These are phyloP conservation scores for Agrypnia vestita DNA, from an alignment of 1,140 invertebrate species.

Conservation along the genomic window DNA sequence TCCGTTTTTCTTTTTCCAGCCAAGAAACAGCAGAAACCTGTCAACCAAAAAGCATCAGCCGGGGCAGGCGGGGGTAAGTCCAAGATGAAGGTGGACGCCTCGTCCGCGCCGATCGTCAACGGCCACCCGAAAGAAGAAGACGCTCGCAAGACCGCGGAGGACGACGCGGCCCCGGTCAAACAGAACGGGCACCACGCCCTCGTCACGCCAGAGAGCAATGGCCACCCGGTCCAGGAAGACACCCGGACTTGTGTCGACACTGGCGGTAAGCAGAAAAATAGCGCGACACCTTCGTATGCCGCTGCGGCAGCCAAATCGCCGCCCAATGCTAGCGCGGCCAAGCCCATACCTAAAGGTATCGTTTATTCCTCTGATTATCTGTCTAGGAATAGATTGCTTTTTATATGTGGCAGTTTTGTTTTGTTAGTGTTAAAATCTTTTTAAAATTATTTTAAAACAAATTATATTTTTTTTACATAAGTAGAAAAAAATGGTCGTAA, in stretches of 20 bases:
- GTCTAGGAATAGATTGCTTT: constrained; percentile 26
- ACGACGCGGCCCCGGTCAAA: neutral
- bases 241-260: neutral
- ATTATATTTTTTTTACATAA: no score
- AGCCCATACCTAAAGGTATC: constrained; percentile 44
- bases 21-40: constrained; percentile 44
- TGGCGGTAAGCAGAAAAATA: constrained; percentile 45
- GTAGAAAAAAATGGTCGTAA: no score
- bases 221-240: constrained; percentile 18
- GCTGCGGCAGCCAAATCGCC: constrained; percentile 54
- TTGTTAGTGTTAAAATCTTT: no score
- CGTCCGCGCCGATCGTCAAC: constrained; percentile 13
- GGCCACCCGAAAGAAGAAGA: constrained; percentile 19
- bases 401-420: neutral
- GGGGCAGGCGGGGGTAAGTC: constrained; percentile 7
- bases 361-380: constrained; percentile 14
- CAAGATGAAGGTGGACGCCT: constrained; percentile 40
- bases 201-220: constrained; percentile 19
- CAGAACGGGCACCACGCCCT: constrained; percentile 50
- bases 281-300: constrained; percentile 52
- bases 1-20: constrained; percentile 28
- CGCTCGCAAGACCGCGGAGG: neutral
- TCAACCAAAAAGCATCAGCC: neutral
- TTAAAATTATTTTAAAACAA: no score
- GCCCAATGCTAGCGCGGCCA: constrained; percentile 24